Evolutionary conservation across 2,113 vertebrate species (phyloP).

Genomic region (Corythaeola cristata): DNA sequence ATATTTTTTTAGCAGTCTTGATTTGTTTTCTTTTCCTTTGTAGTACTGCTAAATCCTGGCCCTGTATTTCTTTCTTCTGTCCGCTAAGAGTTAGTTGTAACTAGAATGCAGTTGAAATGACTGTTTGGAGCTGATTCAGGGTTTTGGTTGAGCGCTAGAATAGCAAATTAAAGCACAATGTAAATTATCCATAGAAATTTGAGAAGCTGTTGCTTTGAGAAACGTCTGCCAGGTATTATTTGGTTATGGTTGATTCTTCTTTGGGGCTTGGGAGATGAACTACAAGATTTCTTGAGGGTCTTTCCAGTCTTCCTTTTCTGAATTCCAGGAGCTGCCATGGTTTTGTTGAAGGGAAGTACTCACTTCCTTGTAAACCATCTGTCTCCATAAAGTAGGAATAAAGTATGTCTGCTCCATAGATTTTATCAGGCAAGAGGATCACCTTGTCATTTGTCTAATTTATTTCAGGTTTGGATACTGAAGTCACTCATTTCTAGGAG

Average conservation of each 20-base stretch:
- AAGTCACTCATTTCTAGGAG: not conserved
- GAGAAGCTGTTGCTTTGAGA: not conserved
- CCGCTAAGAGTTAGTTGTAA: not conserved
- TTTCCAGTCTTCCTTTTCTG: not conserved
- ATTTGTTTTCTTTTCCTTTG: not conserved
- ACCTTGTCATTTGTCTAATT: not conserved
- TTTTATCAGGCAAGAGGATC: not conserved
- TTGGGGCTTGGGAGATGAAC: not conserved
- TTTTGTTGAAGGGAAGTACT: not conserved
- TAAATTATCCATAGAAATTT: not conserved
- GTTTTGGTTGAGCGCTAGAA: not conserved
- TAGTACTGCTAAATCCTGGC: not conserved
- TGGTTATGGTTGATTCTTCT: not conserved
- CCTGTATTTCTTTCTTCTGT: not conserved
- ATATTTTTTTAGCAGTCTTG: not conserved
- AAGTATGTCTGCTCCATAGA: not conserved
- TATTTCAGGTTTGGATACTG: not conserved
- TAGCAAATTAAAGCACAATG: not conserved
- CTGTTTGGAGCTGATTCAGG: not conserved
- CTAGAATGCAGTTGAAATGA: not conserved
- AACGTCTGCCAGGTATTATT: not conserved
- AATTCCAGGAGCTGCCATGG: accelerated
- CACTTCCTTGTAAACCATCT: not conserved
- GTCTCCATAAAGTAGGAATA: not conserved
- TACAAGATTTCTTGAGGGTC: not conserved